Base-by-base conservation (phyloP, 1,140 invertebrate species). In the Diprion similis region DNA sequence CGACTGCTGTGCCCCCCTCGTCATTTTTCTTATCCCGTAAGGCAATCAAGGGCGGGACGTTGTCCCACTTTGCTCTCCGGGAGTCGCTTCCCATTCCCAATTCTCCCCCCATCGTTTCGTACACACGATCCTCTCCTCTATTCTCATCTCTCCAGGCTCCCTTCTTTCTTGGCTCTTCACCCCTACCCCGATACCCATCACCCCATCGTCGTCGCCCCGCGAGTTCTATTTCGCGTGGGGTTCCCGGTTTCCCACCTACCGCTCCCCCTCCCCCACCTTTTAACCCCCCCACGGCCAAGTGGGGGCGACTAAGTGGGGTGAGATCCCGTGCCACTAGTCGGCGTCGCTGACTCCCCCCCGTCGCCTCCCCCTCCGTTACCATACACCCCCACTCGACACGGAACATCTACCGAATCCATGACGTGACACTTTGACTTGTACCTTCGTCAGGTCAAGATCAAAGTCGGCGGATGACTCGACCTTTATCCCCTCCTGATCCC, bases 201-300 rank as follows among this genome's bases (percentile, higher is more conserved):
- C 18, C 24, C 68, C 13, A 15, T 18, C 46, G 47, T 17, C 24
- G 24, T 37, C 24, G 24, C 11, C 51, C 11, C 51, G 73, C 75
- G 76, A 76, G 78, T 77, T 84, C 82, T 82, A 84, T 84, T 85
- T 84, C 78, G 81, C 81, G 74, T 76, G 77, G 68, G 73, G 81
- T 81, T 83, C 51, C 81, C 78, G 78, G 78, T 78, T 78, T 83
- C 80, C 83, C 84, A 84, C 82, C 83, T 83, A 85, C 18, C 10
- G 66, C 15, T 3, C 18, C 66, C 66, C 17, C 66, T 9, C 78
- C 78, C 77, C 78, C 82, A 76, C 78, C 68, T 69, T 78, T 73
- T 71, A 71, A 74, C 76, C 81, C 78, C 81, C 17, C 66, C 66
- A 19, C 66, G 18, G 19, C 66, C 66, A 68, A 11, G 10, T 18